Evolutionary conservation across 2,888 invertebrate genomes (phyloP).

Genomic region (Ischnus inquisitorius): DNA sequence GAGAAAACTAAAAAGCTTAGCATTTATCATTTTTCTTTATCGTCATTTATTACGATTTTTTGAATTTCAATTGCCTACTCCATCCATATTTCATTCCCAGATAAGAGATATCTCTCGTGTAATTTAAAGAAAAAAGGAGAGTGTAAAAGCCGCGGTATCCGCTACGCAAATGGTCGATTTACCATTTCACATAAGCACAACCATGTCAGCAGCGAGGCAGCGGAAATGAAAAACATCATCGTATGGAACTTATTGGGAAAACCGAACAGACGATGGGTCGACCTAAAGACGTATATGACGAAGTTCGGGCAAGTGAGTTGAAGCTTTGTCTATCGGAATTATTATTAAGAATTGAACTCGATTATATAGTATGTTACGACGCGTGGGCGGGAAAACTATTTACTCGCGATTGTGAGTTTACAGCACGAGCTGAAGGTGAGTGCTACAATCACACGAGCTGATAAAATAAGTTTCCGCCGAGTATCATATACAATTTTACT

Average conservation of each 20-base stretch:
- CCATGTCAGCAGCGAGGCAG: background rate
- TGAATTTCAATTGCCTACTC: background rate
- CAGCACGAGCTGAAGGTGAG: too few relatives aligned
- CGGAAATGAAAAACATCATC: slow-evolving; percentile 11
- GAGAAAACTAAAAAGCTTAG: too few relatives aligned
- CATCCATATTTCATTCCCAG: background rate
- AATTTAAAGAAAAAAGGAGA: slow-evolving; percentile 11
- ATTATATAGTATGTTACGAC: too few relatives aligned
- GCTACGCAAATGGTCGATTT: background rate
- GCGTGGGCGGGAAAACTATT: too few relatives aligned
- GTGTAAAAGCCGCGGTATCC: background rate
- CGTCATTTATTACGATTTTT: background rate
- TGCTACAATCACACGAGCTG: too few relatives aligned
- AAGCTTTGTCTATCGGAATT: background rate
- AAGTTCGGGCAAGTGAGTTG: slow-evolving; percentile 8
- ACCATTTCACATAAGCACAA: background rate
- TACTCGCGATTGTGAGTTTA: too few relatives aligned
- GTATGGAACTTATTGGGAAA: background rate
- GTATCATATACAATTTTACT: too few relatives aligned
- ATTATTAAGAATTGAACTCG: too few relatives aligned
- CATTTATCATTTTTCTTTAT: background rate
- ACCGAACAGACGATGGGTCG: slow-evolving; percentile 13
- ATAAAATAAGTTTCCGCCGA: too few relatives aligned
- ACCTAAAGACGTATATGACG: slow-evolving; percentile 3
- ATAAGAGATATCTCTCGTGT: slow-evolving; percentile 7